A percentile compares a stretch with the other conserved stretches of the same genome.
Conservation (phyloP, 30 jellyfish, hydroid and myxozoan species). For the Catostylus mosaicus region DNA sequence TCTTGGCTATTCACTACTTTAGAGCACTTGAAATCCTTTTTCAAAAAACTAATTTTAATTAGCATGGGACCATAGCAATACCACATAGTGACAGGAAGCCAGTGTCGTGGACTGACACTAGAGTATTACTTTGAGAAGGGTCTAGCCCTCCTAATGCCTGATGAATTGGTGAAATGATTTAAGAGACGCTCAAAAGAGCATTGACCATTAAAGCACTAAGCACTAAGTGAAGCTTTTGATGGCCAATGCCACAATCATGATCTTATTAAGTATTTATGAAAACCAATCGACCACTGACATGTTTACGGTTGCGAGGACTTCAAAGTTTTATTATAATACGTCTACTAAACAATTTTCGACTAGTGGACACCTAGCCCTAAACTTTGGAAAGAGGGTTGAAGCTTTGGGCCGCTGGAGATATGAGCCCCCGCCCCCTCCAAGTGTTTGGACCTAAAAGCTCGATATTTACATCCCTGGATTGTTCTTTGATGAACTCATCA, state of each 20-base stretch:
- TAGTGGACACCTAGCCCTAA: too few relatives aligned
- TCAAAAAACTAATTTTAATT: constrained; percentile 6
- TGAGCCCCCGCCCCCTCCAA: too few relatives aligned
- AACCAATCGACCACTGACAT: background rate
- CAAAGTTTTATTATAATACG: too few relatives aligned
- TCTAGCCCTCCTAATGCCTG: constrained; percentile 50
- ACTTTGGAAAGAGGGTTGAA: too few relatives aligned
- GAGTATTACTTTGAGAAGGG: constrained; percentile 22
- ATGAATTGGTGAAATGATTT: constrained; percentile 62
- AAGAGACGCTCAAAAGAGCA: constrained; percentile 28
- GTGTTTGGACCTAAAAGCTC: too few relatives aligned
- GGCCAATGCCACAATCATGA: background rate
- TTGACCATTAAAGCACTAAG: background rate
- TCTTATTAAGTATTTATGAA: background rate
- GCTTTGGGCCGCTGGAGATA: too few relatives aligned
- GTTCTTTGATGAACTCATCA: too few relatives aligned
- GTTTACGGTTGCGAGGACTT: background rate
- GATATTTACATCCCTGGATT: too few relatives aligned
- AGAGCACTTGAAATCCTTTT: constrained; percentile 47
- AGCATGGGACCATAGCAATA: constrained; percentile 29
- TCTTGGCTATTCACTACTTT: constrained; percentile 20
- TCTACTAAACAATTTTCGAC: too few relatives aligned
- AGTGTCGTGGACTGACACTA: constrained; percentile 30
- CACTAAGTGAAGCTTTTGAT: background rate
- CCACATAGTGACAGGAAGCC: constrained; percentile 43